Base-by-base conservation (phyloP, 2,797 vertebrate species). In the Sarcoramphus papa region DNA sequence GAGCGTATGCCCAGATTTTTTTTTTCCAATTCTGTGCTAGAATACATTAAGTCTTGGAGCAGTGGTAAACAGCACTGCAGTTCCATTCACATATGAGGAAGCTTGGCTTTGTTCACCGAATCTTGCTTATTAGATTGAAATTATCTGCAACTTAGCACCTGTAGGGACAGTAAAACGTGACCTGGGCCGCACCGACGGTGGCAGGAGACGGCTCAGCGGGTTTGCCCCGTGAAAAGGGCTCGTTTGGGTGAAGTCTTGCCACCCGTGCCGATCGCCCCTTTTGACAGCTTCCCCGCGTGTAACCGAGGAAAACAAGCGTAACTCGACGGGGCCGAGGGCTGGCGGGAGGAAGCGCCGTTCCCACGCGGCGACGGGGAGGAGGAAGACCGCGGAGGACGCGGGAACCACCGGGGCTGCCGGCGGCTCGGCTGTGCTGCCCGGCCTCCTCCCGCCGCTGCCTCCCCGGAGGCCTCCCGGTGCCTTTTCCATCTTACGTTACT, bases 1-100 rank as follows among this genome's bases (percentile, higher is more conserved):
- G 14, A 24, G 5, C 0, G 0, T 5, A 2, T 1, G 9, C 45
- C 27, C 57, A 40, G 27, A 13, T 62, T 8, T n/a, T 40, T 35
- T 28, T 50, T 48, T 41, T 9, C 28, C 33, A 74, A 0, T 70
- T 81, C 18, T 24, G 25, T 7, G 7, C 17, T 30, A 53, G 80
- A 84, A 65, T 16, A 14, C 4, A 2, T 9, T 4, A 43, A 47
- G 27, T 16, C 41, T 48, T 4, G 31, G 47, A 62, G 50, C 25
- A 37, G 51, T 9, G 25, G 41, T 31, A 30, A 56, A 30, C 18
- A 25, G 25, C 62, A 33, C 20, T 19, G 70, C 30, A 3, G 31
- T 18, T 62, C 33, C 25, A 25, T 18, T 69, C 35, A 6, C 23
- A 2, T 33, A 9, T 0, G 35, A 40, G 47, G 33, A 43, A 51